Conservation (phyloP, 2,797 vertebrate species). For the Pipistrellus pygmaeus region DNA sequence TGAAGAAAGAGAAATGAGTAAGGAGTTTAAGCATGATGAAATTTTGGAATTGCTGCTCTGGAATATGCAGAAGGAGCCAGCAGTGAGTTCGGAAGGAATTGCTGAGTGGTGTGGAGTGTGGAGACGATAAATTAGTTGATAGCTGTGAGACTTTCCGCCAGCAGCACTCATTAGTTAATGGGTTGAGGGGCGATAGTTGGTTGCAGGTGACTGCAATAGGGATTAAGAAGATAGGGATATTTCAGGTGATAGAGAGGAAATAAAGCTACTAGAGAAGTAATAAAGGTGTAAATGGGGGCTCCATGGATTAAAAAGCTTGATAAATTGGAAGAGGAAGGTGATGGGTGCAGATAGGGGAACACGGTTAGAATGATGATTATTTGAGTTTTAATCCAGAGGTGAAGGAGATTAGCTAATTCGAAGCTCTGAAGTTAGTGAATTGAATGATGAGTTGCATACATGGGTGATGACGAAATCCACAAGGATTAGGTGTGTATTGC, state of each 20-base stretch:
- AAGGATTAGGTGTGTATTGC: not conserved
- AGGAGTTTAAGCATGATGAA: not conserved
- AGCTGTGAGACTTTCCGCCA: constrained; percentile 25
- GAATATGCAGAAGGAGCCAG: not conserved
- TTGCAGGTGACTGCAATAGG: not conserved
- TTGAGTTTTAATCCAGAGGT: constrained; percentile 48
- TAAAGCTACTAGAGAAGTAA: not conserved
- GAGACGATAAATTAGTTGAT: not conserved
- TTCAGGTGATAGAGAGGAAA: not conserved
- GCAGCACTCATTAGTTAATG: not conserved
- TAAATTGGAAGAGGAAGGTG: not conserved
- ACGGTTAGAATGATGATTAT: not conserved
- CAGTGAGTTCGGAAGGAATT: constrained; percentile 11
- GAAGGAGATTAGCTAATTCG: not conserved
- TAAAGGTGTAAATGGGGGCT: not conserved
- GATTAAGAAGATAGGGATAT: not conserved
- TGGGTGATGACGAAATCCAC: not conserved
- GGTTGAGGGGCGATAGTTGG: not conserved
- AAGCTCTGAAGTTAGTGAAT: not conserved
- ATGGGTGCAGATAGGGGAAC: not conserved
- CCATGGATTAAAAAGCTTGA: not conserved
- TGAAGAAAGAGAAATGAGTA: not conserved
- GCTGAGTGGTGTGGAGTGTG: not conserved
- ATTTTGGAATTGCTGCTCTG: constrained; percentile 13
- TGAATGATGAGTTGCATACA: not conserved